Evolutionary conservation across 2,113 vertebrate genomes (phyloP).

Genomic region (Pluvianellus socialis): DNA sequence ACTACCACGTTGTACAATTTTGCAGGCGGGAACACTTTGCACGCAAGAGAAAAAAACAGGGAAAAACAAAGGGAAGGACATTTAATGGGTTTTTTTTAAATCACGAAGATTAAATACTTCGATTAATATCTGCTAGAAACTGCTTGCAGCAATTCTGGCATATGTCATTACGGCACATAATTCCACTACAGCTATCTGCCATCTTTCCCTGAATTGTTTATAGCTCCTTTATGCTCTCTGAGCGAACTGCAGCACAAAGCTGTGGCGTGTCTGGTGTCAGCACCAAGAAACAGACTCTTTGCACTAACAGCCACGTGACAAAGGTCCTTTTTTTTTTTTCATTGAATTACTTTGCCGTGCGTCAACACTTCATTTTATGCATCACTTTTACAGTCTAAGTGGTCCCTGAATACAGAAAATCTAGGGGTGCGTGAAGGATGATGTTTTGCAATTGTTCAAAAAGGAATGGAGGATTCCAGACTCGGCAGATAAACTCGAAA

Average conservation of each 20-base stretch:
- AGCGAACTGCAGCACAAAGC: not conserved
- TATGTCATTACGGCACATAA: not conserved
- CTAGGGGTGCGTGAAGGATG: not conserved
- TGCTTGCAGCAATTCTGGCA: not conserved
- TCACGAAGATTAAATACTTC: not conserved
- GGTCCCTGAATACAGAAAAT: not conserved
- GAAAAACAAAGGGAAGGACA: not conserved
- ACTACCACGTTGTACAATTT: rapidly evolving
- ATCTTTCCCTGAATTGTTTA: not conserved
- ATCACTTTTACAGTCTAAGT: not conserved
- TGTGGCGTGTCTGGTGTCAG: not conserved
- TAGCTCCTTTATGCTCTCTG: not conserved
- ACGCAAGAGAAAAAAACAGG: not conserved
- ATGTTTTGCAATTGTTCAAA: not conserved
- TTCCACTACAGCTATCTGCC: not conserved
- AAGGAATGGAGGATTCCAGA: not conserved
- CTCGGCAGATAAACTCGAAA: not conserved
- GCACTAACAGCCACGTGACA: not conserved
- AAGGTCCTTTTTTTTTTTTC: not conserved
- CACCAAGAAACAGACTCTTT: not conserved
- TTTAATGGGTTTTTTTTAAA: constrained; percentile 2
- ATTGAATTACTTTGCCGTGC: not conserved
- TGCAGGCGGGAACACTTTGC: not conserved
- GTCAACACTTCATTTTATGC: not conserved
- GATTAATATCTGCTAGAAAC: not conserved